Evolutionary conservation across 2,888 invertebrate species (phyloP), one percentile per base, ranked within the genome.

Genomic region (Proisotoma minuta): DNA sequence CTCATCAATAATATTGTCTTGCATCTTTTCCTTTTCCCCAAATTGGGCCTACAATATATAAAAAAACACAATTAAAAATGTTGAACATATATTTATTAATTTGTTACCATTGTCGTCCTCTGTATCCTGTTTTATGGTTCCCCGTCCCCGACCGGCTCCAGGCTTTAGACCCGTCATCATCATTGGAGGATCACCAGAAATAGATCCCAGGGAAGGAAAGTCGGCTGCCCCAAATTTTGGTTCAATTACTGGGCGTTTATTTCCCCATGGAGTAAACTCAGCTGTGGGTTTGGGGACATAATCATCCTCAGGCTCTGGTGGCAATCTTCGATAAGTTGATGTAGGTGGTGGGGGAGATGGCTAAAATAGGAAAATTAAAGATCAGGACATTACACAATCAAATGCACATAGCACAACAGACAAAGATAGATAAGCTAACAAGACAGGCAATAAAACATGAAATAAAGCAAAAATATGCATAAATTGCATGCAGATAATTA

Each of bases 121-220:
- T 23, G 22, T 27, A 5, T 56, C 26, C 4, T 54, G n/a, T 22
- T 15, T 34, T 22, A 39, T 23, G 10, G 23, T 20, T 47, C 60
- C 60, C 8, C 59, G n/a, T 12, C 59, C 59, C 2, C 39, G 20
- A 4, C 59, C 43, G 3, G 39, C 8, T 20, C 40, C 22, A 12
- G 5, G 4, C 2, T 5, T 20, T 4, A 4, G 4, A 51, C 5
- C 28, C n/a, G n/a, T n/a, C n/a, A n/a, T n/a, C 43, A n/a, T 5
- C 43, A n/a, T n/a, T 22, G 56, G 43, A 2, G 23, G 12, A n/a
- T 34, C 2, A 4, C 4, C 3, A 4, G 34, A 39, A 18, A 5
- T 20, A 3, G 56, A 18, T 8, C 63, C 61, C 22, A 65, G 40
- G 1, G 29, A 20, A 0, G 64, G 64, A 39, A 65, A 65, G 18